These are phyloP conservation scores for Stichodactyla mertensii DNA, from an alignment of 64 coral and sea anemone genomes.

Conservation along the genomic window DNA sequence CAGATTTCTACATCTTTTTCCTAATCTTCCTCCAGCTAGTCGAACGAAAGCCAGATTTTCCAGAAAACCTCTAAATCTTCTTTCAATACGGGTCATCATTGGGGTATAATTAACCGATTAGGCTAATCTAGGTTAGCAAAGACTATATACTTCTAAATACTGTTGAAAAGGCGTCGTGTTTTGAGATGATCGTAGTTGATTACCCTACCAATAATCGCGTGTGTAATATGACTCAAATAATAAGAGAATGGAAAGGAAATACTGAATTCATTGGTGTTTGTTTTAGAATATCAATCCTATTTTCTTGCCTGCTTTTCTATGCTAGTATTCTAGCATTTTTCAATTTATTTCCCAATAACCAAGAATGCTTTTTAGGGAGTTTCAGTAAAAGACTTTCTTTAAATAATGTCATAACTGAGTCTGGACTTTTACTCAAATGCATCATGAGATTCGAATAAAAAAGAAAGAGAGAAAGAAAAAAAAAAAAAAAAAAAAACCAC, in stretches of 20 bases:
- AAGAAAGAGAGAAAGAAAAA: too few species aligned
- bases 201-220: background rate
- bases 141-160: background rate
- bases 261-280: background rate
- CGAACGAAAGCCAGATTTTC: constrained; percentile 4
- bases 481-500: too few species aligned
- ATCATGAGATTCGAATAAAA: too few species aligned
- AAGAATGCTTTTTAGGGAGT: too few species aligned
- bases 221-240: background rate
- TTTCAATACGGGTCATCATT: background rate
- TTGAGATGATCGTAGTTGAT: background rate
- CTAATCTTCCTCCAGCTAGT: background rate
- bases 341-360: too few species aligned
- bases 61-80: background rate
- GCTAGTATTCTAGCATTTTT: background rate
- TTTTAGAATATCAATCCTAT: background rate
- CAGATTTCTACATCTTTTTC: background rate
- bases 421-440: too few species aligned
- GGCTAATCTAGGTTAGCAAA: background rate
- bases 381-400: too few species aligned
- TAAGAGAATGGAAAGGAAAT: too few species aligned
- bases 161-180: background rate
- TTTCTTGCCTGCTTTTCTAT: background rate
- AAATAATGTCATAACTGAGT: too few species aligned
- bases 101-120: background rate